phyloP scores from a whole-genome alignment of 1,140 invertebrate species.

The Drosophila sproati region DNA sequence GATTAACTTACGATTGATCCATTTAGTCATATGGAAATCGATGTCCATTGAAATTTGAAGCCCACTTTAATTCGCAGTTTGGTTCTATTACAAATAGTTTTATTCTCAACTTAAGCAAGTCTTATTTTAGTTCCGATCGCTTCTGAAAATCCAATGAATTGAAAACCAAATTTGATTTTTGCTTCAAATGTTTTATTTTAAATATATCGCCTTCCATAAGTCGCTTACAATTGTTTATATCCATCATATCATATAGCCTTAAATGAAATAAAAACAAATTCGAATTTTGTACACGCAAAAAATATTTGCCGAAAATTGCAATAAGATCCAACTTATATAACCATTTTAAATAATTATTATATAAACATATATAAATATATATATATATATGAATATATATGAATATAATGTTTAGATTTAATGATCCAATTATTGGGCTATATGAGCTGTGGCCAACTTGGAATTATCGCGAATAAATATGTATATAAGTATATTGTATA shows the following conservation, averaged over 20 bases:
- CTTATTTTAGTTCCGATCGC: no score
- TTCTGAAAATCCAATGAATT: neutral
- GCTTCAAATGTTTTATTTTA: conserved; percentile 46
- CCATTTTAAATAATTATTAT: no score
- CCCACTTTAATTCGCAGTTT: no score
- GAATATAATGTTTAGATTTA: no score
- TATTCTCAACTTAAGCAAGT: no score
- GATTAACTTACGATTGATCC: no score
- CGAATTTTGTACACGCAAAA: conserved; percentile 19
- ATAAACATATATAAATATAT: no score
- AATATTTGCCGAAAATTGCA: conserved; percentile 5
- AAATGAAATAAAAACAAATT: neutral
- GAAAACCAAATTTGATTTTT: conserved; percentile 1
- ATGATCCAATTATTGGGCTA: conserved; percentile 19
- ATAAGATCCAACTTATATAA: neutral
- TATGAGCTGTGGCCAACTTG: conserved; percentile 20
- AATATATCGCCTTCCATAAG: conserved; percentile 35
- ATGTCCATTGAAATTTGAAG: no score
- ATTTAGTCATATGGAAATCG: no score
- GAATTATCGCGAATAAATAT: conserved; percentile 17
- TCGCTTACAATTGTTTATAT: conserved; percentile 12
- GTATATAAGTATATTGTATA: neutral
- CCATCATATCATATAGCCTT: conserved; percentile 27
- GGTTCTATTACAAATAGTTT: no score
- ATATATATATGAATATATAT: no score